A percentile compares a stretch with the other conserved stretches of the same genome.
Conservation (phyloP, 2,888 invertebrate genomes). For the Linnaemya tessellans region DNA sequence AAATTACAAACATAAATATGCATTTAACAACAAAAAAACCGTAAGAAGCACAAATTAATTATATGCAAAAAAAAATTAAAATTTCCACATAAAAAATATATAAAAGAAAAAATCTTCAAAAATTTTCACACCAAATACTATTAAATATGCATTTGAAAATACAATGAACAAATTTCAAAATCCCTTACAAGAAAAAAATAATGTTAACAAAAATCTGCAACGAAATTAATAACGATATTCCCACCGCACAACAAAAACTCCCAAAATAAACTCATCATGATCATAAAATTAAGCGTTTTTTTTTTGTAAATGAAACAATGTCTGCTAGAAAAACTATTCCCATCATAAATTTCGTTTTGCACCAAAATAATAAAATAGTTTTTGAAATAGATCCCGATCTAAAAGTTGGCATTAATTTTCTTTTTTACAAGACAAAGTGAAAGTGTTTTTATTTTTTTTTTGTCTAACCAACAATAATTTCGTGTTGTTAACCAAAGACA, state of each 20-base stretch:
- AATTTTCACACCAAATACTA: constrained; percentile 43
- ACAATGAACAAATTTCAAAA: constrained; percentile 34
- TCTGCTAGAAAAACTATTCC: constrained; percentile 28
- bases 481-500: constrained; percentile 8
- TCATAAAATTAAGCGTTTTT: constrained; percentile 44
- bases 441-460: constrained; percentile 55
- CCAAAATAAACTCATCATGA: constrained; percentile 52
- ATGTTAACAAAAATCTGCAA: constrained; percentile 41
- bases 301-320: constrained; percentile 24
- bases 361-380: constrained; percentile 41
- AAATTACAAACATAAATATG: not conserved
- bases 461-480: constrained; percentile 9
- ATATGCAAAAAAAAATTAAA: constrained; percentile 28
- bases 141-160: constrained; percentile 18
- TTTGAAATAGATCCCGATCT: constrained; percentile 32
- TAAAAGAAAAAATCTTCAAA: not conserved
- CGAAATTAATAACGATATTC: constrained; percentile 41
- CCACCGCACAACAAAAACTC: constrained; percentile 40
- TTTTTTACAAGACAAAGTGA: constrained; percentile 40
- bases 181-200: constrained; percentile 25
- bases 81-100: not conserved
- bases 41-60: constrained; percentile 30
- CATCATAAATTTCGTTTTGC: constrained; percentile 54
- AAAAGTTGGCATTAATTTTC: constrained; percentile 12
- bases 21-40: constrained; percentile 19